Evolutionary conservation across 2,797 vertebrate species (phyloP).

Genomic region (Takifugu rubripes): DNA sequence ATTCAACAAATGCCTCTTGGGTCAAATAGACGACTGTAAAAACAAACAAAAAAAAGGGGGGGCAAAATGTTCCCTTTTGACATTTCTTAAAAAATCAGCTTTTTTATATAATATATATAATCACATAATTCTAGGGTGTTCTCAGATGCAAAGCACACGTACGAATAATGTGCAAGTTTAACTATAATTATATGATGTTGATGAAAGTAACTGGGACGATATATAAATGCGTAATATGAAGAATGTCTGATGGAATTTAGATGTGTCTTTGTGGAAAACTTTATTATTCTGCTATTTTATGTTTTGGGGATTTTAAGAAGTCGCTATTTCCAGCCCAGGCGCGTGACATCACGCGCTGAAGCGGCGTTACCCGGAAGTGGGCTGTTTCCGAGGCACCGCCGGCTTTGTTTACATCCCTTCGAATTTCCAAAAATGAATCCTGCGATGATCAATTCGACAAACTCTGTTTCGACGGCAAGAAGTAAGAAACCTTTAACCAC

Average conservation of each 20-base stretch:
- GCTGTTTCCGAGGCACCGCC: background rate
- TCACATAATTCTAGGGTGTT: too few relatives aligned
- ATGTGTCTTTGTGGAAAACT: background rate
- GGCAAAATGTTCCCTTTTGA: background rate
- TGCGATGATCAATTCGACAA: constrained; percentile 50
- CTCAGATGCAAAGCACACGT: too few relatives aligned
- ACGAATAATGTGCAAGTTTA: background rate
- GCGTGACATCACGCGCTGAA: constrained; percentile 1
- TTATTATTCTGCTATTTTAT: background rate
- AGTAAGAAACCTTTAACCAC: constrained; percentile 36
- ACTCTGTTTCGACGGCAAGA: constrained; percentile 56
- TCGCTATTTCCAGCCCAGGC: background rate
- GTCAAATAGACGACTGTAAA: background rate
- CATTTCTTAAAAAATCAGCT: too few relatives aligned
- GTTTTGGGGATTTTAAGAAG: background rate
- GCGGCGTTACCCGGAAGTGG: constrained; percentile 28
- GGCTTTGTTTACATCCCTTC: constrained; percentile 43
- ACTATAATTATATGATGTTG: too few relatives aligned
- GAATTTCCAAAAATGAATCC: constrained; percentile 47
- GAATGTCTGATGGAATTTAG: background rate
- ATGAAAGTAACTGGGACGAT: too few relatives aligned
- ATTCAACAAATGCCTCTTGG: background rate
- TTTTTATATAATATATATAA: background rate
- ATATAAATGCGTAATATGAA: background rate
- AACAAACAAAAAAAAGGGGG: too few relatives aligned